These are phyloP conservation scores for Syritta pipiens DNA, from an alignment of 2,888 invertebrate genomes.

Conservation along the genomic window DNA sequence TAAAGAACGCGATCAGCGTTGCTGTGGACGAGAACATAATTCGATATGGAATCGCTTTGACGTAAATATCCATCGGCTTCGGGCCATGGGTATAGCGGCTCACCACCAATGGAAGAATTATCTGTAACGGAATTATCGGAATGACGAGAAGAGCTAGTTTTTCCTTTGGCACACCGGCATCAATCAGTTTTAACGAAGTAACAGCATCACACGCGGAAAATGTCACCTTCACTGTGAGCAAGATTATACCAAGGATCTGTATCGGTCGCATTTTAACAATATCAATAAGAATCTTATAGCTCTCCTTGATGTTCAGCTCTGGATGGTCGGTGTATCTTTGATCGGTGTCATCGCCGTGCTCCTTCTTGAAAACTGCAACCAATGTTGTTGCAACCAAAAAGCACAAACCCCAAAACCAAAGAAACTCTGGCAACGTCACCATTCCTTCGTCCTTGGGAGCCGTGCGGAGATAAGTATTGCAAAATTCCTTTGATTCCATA, in stretches of 20 bases:
- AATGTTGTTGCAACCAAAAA: slow-evolving; percentile 95
- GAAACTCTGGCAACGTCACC: slow-evolving; percentile 88
- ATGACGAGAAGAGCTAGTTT: slow-evolving; percentile 94
- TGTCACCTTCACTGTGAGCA: slow-evolving; percentile 95
- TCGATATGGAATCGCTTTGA: slow-evolving; percentile 93
- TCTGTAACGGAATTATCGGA: slow-evolving; percentile 96
- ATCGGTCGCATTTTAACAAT: slow-evolving; percentile 92
- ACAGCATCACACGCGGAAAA: slow-evolving; percentile 98
- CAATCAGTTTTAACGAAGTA: slow-evolving; percentile 95
- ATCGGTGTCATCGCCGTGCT: slow-evolving; percentile 81
- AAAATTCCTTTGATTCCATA: slow-evolving; percentile 96
- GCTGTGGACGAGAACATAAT: slow-evolving; percentile 91
- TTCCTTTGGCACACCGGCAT: slow-evolving; percentile 97
- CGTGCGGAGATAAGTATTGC: slow-evolving; percentile 92
- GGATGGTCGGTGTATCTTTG: slow-evolving; percentile 75
- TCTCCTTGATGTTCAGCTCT: slow-evolving; percentile 82
- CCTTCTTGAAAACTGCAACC: slow-evolving; percentile 92
- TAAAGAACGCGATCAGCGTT: slow-evolving; percentile 90
- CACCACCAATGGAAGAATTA: slow-evolving; percentile 91
- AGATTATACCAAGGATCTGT: slow-evolving; percentile 86
- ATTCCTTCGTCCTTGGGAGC: slow-evolving; percentile 86
- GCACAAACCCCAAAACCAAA: slow-evolving; percentile 96
- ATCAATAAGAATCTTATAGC: slow-evolving; percentile 90
- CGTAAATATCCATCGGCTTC: slow-evolving; percentile 91
- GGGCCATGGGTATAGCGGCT: slow-evolving; percentile 90